phyloP scores from a whole-genome alignment of 1,140 invertebrate species.

The Phthorimaea operculella region DNA sequence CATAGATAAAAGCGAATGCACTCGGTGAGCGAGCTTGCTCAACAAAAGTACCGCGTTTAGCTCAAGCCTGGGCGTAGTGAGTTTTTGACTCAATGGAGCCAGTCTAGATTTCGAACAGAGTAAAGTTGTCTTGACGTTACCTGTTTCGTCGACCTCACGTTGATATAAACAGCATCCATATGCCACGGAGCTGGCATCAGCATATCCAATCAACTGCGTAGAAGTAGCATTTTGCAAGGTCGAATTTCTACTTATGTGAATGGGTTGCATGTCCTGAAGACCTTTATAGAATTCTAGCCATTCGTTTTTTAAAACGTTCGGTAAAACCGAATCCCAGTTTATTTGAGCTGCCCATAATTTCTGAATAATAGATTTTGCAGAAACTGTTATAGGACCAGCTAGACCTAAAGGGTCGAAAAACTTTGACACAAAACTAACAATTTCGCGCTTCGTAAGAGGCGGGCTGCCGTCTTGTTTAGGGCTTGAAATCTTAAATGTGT shows the following conservation, averaged over 20 bases:
- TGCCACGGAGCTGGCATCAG: constrained; percentile 10
- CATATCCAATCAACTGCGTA: constrained; percentile 7
- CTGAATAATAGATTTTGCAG: background rate
- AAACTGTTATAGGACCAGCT: constrained; percentile 11
- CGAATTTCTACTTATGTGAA: constrained; percentile 2
- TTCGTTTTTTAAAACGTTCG: constrained; percentile 7
- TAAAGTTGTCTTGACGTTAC: constrained; percentile 2
- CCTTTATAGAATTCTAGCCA: background rate
- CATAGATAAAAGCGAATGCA: background rate
- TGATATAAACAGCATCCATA: constrained; percentile 13
- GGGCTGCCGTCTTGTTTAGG: background rate
- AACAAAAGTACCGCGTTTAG: constrained; percentile 5
- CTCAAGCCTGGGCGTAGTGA: constrained; percentile 6
- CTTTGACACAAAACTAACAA: constrained; percentile 20
- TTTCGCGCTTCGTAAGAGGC: constrained; percentile 17
- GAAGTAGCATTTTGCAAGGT: background rate
- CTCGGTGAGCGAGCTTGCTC: background rate
- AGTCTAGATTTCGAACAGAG: constrained; percentile 5
- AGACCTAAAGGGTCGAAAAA: constrained; percentile 28
- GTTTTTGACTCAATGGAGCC: background rate
- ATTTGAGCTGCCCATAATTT: too few species aligned
- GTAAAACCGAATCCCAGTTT: too few species aligned
- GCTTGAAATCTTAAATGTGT: background rate
- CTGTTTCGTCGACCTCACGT: constrained; percentile 1
- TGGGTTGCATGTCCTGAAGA: background rate